Conservation (phyloP, 2,888 invertebrate genomes). For the Eremobia ochroleuca region DNA sequence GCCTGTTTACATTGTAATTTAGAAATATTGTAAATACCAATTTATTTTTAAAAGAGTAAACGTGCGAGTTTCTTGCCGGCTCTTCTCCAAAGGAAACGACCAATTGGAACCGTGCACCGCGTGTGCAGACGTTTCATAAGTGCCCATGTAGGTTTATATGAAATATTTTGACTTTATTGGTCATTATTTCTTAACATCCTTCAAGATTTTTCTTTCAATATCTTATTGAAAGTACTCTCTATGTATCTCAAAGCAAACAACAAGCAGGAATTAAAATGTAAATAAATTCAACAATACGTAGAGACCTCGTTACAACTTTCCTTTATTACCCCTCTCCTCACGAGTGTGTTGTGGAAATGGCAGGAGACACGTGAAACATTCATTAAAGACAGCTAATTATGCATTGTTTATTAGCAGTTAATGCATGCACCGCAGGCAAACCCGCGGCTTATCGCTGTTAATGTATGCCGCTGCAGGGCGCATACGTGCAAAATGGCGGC, state of each 20-base stretch:
- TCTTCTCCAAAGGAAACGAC: too few species aligned
- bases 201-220: neutral
- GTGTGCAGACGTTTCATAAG: neutral
- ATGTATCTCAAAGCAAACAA: constrained; percentile 28
- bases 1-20: too few species aligned
- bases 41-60: too few species aligned
- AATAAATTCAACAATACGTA: constrained; percentile 42
- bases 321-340: constrained; percentile 61
- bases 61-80: too few species aligned
- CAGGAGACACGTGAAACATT: constrained; percentile 79
- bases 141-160: neutral
- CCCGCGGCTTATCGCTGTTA: constrained; percentile 77
- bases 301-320: constrained; percentile 30
- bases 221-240: neutral
- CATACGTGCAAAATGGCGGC: constrained; percentile 76
- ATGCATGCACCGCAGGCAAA: constrained; percentile 82
- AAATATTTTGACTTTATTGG: neutral
- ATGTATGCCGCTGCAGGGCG: constrained; percentile 57
- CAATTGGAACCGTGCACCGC: neutral
- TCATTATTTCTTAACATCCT: neutral
- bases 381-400: constrained; percentile 74
- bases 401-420: constrained; percentile 81
- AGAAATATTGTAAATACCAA: too few species aligned
- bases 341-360: constrained; percentile 66
- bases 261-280: constrained; percentile 16